Evolutionary conservation across 2,797 vertebrate species (phyloP).

Genomic region (Gymnocypris eckloni): DNA sequence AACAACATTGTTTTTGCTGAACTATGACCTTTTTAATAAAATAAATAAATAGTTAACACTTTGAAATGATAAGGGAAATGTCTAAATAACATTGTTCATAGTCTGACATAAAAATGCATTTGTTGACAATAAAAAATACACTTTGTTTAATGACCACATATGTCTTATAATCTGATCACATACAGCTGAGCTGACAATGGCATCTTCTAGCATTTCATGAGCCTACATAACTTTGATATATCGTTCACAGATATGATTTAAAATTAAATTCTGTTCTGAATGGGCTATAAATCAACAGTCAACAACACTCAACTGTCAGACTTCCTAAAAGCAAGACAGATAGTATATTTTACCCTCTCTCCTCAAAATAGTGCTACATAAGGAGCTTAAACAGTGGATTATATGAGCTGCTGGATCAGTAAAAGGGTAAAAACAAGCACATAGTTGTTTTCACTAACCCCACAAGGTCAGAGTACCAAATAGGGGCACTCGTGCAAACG

Average conservation of each 20-base stretch:
- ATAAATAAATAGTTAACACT: neutral
- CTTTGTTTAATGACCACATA: neutral
- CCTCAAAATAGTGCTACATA: slow-evolving; percentile 70
- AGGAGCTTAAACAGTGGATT: slow-evolving; percentile 79
- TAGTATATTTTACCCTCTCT: slow-evolving; percentile 67
- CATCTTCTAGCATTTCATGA: neutral
- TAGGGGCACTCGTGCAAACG: neutral
- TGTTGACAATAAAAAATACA: neutral
- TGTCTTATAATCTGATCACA: neutral
- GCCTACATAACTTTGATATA: neutral
- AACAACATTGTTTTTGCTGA: neutral
- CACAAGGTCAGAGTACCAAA: slow-evolving; percentile 69
- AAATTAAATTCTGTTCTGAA: neutral
- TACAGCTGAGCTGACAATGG: neutral
- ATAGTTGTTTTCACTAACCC: slow-evolving; percentile 58
- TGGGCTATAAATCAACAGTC: slow-evolving; percentile 1
- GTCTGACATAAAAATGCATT: neutral
- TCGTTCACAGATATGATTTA: neutral
- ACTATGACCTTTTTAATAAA: neutral
- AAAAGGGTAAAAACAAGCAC: slow-evolving; percentile 64
- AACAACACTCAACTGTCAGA: slow-evolving; percentile 41
- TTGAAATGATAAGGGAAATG: neutral
- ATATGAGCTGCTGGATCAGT: slow-evolving; percentile 70
- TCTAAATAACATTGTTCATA: neutral
- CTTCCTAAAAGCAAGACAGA: slow-evolving; percentile 59